phyloP scores from a whole-genome alignment of 1,140 invertebrate genomes.

The Leptonema lineaticorne region DNA sequence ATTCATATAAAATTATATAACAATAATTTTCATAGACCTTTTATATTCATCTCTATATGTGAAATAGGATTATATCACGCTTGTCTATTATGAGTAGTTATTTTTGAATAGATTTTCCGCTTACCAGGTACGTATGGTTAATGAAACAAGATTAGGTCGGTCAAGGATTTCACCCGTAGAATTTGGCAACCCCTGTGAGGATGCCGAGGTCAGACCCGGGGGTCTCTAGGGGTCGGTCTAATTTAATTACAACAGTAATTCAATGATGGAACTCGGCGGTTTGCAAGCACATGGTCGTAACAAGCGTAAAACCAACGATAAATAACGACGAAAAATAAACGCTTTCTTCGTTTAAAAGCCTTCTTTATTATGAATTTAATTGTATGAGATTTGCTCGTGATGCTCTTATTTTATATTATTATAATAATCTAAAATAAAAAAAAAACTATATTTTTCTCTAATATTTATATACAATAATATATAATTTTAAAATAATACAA shows the following conservation, averaged over 20 bases:
- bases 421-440: too few relatives aligned
- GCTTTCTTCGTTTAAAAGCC: too few relatives aligned
- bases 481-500: too few relatives aligned
- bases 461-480: too few relatives aligned
- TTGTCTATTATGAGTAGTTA: not conserved
- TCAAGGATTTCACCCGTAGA: not conserved
- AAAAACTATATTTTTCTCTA: too few relatives aligned
- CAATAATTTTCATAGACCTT: too few relatives aligned
- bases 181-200: not conserved
- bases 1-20: too few relatives aligned
- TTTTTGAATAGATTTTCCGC: conserved; percentile 15
- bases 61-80: not conserved
- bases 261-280: conserved; percentile 20
- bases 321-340: too few relatives aligned
- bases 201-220: not conserved
- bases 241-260: conserved; percentile 20
- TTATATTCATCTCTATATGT: too few relatives aligned
- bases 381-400: too few relatives aligned
- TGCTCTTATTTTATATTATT: too few relatives aligned
- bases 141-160: conserved; percentile 14
- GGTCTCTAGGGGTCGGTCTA: not conserved
- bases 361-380: too few relatives aligned
- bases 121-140: conserved; percentile 14
- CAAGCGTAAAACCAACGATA: not conserved
- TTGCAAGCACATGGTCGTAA: not conserved